phyloP scores from a whole-genome alignment of 2,888 invertebrate species.

The Leucozona laternaria region DNA sequence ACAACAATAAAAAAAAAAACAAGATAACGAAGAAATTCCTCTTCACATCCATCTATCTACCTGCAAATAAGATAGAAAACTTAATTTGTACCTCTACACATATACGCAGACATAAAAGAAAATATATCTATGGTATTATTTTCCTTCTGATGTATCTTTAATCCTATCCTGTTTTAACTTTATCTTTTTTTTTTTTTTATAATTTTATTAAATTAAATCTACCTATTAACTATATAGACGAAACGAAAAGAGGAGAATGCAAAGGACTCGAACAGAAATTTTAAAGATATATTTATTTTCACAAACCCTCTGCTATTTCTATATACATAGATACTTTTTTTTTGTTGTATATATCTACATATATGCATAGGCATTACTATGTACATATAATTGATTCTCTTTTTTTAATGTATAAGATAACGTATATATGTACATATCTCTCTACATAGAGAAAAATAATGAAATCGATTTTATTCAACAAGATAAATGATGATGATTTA shows the following conservation, averaged over 20 bases:
- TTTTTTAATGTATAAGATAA: constrained; percentile 10
- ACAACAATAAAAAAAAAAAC: constrained; percentile 42
- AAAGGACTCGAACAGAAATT: constrained; percentile 10
- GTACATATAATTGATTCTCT: constrained; percentile 28
- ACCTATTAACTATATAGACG: neutral
- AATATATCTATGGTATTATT: constrained; percentile 26
- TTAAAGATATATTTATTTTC: constrained; percentile 35
- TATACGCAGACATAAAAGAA: constrained; percentile 22
- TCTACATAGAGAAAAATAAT: constrained; percentile 40
- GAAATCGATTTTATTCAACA: constrained; percentile 74
- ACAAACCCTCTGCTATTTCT: constrained; percentile 41
- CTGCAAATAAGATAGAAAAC: constrained; percentile 56
- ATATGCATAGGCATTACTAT: too few species aligned
- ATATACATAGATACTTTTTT: constrained; percentile 40
- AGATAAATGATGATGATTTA: constrained; percentile 48
- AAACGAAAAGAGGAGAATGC: neutral
- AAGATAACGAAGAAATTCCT: constrained; percentile 33
- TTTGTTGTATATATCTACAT: neutral
- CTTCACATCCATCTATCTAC: constrained; percentile 42
- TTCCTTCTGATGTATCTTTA: constrained; percentile 31
- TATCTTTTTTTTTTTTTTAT: constrained; percentile 2
- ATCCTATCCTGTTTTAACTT: constrained; percentile 5
- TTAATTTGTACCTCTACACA: constrained; percentile 34
- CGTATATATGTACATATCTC: constrained; percentile 4
- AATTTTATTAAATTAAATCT: constrained; percentile 38